Evolutionary conservation across 2,888 invertebrate species (phyloP).

Genomic region (Agrenia bidenticulata): DNA sequence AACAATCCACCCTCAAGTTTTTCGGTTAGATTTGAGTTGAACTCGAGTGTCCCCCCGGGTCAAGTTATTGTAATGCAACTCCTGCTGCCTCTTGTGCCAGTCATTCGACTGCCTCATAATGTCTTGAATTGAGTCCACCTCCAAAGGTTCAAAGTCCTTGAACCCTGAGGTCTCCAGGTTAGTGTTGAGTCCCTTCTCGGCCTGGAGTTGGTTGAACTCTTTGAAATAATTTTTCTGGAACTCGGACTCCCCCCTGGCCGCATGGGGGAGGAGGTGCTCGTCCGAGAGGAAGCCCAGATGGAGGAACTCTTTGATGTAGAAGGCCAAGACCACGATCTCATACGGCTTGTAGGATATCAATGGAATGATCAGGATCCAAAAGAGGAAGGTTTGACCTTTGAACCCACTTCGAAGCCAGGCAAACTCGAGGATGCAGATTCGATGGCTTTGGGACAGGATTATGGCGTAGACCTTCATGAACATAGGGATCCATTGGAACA

Average conservation of each 20-base stretch:
- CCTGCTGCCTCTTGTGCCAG: too few species aligned
- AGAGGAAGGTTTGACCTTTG: neutral
- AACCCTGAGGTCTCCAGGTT: neutral
- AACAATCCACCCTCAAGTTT: too few species aligned
- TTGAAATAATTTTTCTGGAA: neutral
- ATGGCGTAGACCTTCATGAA: neutral
- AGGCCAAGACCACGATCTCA: neutral
- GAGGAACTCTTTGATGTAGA: conserved; percentile 11
- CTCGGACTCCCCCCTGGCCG: neutral
- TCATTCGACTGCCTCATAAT: neutral
- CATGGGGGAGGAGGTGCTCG: neutral
- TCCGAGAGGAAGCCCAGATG: neutral
- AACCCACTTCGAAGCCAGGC: neutral
- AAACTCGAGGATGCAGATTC: conserved; percentile 9
- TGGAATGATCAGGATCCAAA: neutral
- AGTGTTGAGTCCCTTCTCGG: neutral
- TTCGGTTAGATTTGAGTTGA: too few species aligned
- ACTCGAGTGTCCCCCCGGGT: too few species aligned
- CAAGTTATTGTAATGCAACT: too few species aligned
- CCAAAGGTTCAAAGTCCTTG: neutral
- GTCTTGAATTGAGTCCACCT: neutral
- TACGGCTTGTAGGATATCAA: conserved; percentile 8
- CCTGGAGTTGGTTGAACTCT: neutral
- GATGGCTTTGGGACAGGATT: conserved; percentile 6
- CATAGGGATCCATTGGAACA: conserved; percentile 5